Evolutionary conservation across 2,888 invertebrate species (phyloP), one percentile per base, ranked within the genome.

Genomic region (Drosophila prolongata): DNA sequence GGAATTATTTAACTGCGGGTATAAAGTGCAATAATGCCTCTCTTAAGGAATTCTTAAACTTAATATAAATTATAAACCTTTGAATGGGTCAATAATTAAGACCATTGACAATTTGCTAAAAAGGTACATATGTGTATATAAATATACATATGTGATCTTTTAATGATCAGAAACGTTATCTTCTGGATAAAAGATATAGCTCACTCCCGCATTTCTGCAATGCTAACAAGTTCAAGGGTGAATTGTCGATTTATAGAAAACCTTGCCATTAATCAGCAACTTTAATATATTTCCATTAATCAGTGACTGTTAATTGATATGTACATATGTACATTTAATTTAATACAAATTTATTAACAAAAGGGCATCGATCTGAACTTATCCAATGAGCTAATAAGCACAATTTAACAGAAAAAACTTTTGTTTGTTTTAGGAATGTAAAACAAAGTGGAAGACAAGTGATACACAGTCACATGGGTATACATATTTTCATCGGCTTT

Each of bases 341-440:
- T 34, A 55, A 55, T 55, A 42, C 34, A 24, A 56, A 56, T 56
- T 42, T 42, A 34, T 24, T 14, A 34, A 35, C 35, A 47, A 38
- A 46, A 27, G 62, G 62, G 47, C 62, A 49, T 42, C 27, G 62
- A 62, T 64, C 62, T 47, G 62, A 62, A 61, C 47, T 40, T 47
- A 14, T 44, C 3, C 35, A 37, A 14, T 60, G 30, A 46, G 60
- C 14, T 34, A 30, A 62, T 62, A 60, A 61, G 16, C 62, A 40
- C 43, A 47, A 30, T 35, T 35, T 10, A 30, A 30, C 11, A 53
- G 3, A 16, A 30, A 37, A 19, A 40, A 13, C 13, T n/a, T 35
- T 56, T 59, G 49, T 64, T 64, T 42, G 34, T 35, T 49, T 62
- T 42, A 47, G 14, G 19, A 46, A 47, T 64, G 16, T 27, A 10